A percentile compares a stretch with the other conserved stretches of the same genome.
Evolutionary conservation across 2,797 vertebrate species (phyloP).

Genomic region (Pantherophis alleghaniensis): DNA sequence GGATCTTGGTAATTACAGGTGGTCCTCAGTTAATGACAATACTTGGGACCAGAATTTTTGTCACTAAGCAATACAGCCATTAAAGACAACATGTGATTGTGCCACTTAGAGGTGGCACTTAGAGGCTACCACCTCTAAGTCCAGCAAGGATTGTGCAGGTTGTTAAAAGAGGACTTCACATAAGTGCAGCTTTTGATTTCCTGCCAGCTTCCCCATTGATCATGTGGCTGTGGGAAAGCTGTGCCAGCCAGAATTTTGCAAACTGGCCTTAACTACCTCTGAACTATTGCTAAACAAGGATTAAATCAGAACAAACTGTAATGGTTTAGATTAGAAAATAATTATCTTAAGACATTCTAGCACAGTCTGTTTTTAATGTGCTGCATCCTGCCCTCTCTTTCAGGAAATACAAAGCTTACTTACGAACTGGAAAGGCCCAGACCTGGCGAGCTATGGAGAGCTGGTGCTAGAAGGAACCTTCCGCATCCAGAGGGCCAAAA

Average conservation of each 20-base stretch:
- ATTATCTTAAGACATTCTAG: not conserved
- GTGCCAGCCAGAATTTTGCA: not conserved
- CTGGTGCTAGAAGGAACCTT: constrained; percentile 96
- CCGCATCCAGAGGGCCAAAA: constrained; percentile 94
- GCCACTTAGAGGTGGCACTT: not conserved
- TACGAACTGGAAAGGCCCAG: constrained; percentile 97
- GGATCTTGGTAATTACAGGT: not conserved
- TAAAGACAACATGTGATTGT: not conserved
- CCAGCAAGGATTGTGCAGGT: not conserved
- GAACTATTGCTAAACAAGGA: not conserved
- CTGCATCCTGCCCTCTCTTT: not conserved
- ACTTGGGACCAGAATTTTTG: not conserved
- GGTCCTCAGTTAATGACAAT: not conserved
- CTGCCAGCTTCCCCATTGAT: not conserved
- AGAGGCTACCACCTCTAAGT: not conserved
- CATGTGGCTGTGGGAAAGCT: not conserved
- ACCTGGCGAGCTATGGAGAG: constrained; percentile 94
- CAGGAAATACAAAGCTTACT: constrained; percentile 98
- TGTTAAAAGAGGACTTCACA: not conserved
- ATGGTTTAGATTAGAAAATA: not conserved
- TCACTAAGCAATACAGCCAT: not conserved
- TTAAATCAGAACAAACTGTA: not conserved
- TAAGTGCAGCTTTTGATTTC: not conserved
- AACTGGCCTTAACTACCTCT: not conserved
- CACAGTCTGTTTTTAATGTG: not conserved